Evolutionary conservation across 1,140 invertebrate genomes (phyloP).

Genomic region (Helicoverpa zea): DNA sequence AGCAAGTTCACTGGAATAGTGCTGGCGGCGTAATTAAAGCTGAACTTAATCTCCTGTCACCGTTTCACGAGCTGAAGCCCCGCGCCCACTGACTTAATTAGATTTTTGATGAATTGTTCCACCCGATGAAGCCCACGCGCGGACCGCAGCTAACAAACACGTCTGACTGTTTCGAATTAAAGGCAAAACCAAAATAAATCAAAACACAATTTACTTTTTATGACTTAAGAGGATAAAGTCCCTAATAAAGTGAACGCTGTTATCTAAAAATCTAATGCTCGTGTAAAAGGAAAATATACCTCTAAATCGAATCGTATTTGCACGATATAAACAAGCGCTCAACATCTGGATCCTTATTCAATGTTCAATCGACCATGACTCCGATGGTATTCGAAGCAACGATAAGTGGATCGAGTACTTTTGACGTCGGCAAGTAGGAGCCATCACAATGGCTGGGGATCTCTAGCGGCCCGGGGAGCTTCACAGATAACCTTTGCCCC

Average conservation of each 20-base stretch:
- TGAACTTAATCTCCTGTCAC: constrained; percentile 79
- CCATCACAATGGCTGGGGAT: constrained; percentile 59
- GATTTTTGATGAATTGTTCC: constrained; percentile 76
- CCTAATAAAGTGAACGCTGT: no score
- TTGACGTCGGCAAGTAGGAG: constrained; percentile 61
- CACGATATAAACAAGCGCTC: constrained; percentile 46
- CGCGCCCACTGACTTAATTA: constrained; percentile 73
- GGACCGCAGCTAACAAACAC: background rate
- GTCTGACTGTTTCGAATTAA: no score
- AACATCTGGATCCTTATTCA: constrained; percentile 63
- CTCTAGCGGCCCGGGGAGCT: constrained; percentile 50
- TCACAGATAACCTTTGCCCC: constrained; percentile 77
- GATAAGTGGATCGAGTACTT: constrained; percentile 65
- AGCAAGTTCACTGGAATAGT: constrained; percentile 63
- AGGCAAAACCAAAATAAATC: no score
- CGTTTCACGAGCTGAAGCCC: constrained; percentile 63
- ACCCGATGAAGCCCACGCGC: constrained; percentile 48
- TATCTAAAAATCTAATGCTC: background rate
- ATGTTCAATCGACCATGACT: constrained; percentile 75
- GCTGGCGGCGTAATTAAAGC: constrained; percentile 74
- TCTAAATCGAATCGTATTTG: constrained; percentile 42
- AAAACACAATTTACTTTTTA: no score
- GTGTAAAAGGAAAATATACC: background rate
- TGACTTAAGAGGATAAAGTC: no score
- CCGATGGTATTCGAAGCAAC: constrained; percentile 66